Evolutionary conservation across 2,888 invertebrate genomes (phyloP).

Genomic region (Plutella xylostella): DNA sequence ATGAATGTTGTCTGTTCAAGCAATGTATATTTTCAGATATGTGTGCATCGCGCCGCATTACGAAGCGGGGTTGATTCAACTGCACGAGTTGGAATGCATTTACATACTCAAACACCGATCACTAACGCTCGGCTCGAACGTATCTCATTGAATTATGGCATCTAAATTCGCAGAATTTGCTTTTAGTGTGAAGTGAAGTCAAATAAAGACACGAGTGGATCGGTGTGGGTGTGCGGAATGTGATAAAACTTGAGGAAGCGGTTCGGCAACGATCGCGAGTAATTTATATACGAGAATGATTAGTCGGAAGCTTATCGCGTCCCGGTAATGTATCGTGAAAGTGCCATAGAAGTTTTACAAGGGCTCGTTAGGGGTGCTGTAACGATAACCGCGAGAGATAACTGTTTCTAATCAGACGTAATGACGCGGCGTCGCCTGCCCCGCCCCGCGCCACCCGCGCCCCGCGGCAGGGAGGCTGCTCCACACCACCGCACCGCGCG

Average conservation of each 20-base stretch:
- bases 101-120: slow-evolving; percentile 20
- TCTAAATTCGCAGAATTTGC: slow-evolving; percentile 2
- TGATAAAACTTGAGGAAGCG: slow-evolving; percentile 1
- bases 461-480: slow-evolving; percentile 22
- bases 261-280: slow-evolving; percentile 30
- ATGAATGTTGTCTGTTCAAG: too few relatives aligned
- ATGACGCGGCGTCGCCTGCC: slow-evolving; percentile 36
- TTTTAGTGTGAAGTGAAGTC: slow-evolving; percentile 1
- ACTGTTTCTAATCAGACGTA: slow-evolving; percentile 63
- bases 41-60: too few relatives aligned
- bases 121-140: slow-evolving; percentile 6
- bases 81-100: slow-evolving; percentile 16
- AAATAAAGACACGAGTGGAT: neutral
- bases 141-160: slow-evolving; percentile 8
- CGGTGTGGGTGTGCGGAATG: neutral
- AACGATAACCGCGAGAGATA: slow-evolving; percentile 62
- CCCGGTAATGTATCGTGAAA: slow-evolving; percentile 47
- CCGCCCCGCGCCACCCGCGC: slow-evolving; percentile 13
- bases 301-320: slow-evolving; percentile 47
- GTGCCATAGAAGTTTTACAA: slow-evolving; percentile 57
- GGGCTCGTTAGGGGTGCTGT: slow-evolving; percentile 55
- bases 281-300: slow-evolving; percentile 39
- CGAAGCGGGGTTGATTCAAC: slow-evolving; percentile 5
- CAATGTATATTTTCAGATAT: too few relatives aligned
- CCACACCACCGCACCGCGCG: slow-evolving; percentile 12